Evolutionary conservation across 1,140 invertebrate genomes (phyloP), one percentile per base, ranked within the genome.

Genomic region (Harlomillsia oculata): DNA sequence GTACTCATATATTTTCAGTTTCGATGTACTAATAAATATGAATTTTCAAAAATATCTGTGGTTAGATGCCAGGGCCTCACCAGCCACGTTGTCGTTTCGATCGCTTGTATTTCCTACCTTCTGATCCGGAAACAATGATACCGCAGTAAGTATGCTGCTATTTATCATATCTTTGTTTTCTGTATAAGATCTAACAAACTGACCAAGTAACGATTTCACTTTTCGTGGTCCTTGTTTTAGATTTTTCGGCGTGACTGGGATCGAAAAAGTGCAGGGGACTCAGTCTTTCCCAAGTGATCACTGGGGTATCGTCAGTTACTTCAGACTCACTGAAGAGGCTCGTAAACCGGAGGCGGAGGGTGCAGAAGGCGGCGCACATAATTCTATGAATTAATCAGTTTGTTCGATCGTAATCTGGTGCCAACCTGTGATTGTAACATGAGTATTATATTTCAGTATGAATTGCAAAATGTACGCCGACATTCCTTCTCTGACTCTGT

Each of bases 231-330:
- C n/a, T n/a, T n/a, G n/a, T 8, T 55, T 18, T 29, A 62, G 61
- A 41, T 62, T 65, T 68, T 81, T 82, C 71, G 78, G 78, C 45
- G 69, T 81, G 3, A 70, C 76, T 54, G 80, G 80, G 18, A 56
- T 80, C 16, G 72, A 81, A 67, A 72, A 76, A 57, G 63, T 80
- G 3, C 30, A 66, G 29, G 71, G 70, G 6, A 76, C 76, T 55
- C 72, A 73, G 49, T 68, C 73, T 39, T 81, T 80, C 67, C 77
- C 78, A 6, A 78, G 76, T 66, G 80, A 81, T 69, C 80, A 81
- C 59, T 81, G 80, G 80, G 80, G 76, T 5, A 67, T 81, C n/a
- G 58, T 75, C 29, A 60, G 70, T 11, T 60, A 56, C 32, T 66
- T 69, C 46, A 26, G 29, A 14, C 30, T 64, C 11, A 30, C 49